Conservation (phyloP, 2,113 vertebrate species). For the Engystomops pustulosus region DNA sequence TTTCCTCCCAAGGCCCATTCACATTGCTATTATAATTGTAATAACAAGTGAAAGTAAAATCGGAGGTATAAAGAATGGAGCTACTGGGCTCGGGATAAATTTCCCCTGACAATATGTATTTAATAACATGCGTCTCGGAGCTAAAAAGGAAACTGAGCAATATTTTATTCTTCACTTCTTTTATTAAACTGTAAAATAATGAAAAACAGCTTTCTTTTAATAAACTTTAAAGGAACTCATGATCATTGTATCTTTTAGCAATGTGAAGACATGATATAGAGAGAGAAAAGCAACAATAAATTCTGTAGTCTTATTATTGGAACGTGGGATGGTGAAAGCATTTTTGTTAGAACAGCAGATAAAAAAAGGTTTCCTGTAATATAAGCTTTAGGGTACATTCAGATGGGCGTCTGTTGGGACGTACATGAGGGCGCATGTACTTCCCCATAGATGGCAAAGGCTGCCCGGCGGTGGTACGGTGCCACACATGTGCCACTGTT, state of each 20-base stretch:
- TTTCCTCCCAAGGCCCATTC: constrained; percentile 55
- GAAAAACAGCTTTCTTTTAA: constrained; percentile 58
- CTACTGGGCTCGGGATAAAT: constrained; percentile 54
- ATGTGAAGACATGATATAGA: not conserved
- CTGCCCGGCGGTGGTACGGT: too few relatives aligned
- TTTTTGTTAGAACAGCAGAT: not conserved
- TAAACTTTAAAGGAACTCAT: constrained; percentile 48
- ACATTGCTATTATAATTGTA: constrained; percentile 40
- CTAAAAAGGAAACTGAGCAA: constrained; percentile 45
- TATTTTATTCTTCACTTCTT: constrained; percentile 47
- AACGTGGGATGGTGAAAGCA: not conserved
- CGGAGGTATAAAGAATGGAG: constrained; percentile 37
- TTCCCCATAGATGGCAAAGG: too few relatives aligned
- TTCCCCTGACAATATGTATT: constrained; percentile 58
- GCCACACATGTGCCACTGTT: too few relatives aligned
- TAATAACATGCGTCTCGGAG: constrained; percentile 53
- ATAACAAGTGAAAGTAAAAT: constrained; percentile 48
- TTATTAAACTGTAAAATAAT: constrained; percentile 57
- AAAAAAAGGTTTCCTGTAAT: not conserved
- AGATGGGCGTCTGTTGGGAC: too few relatives aligned
- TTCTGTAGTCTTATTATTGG: not conserved
- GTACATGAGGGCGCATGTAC: too few relatives aligned
- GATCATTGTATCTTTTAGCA: constrained; percentile 18
- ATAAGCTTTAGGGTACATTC: too few relatives aligned
- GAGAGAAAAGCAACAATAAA: not conserved